Evolutionary conservation across 2,113 vertebrate genomes (phyloP).

Genomic region (Chrysochloris asiatica): DNA sequence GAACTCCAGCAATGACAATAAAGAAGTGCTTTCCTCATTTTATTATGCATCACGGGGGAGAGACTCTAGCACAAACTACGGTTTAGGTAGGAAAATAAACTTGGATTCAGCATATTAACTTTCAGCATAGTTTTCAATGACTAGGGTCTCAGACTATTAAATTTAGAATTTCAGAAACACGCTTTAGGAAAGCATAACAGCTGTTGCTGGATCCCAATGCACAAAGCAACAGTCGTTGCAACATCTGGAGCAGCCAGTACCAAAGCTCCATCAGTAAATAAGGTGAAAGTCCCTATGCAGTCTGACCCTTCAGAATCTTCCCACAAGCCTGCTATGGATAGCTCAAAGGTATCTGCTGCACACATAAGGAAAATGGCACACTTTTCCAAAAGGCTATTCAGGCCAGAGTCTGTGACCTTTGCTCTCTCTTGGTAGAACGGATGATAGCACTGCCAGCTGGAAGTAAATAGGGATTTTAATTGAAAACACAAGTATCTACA

Average conservation of each 20-base stretch:
- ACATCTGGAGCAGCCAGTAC: constrained; percentile 66
- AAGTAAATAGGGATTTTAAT: constrained; percentile 76
- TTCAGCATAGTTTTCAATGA: constrained; percentile 67
- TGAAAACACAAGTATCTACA: constrained; percentile 62
- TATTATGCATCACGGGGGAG: constrained; percentile 19
- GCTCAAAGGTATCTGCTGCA: constrained; percentile 4
- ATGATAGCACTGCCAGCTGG: constrained; percentile 57
- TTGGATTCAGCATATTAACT: constrained; percentile 79
- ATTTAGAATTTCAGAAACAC: constrained; percentile 72
- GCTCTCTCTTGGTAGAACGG: constrained; percentile 12
- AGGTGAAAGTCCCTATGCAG: constrained; percentile 37
- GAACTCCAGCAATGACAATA: not conserved
- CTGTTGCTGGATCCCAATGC: constrained; percentile 59
- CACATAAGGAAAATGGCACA: constrained; percentile 35
- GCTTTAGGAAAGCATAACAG: constrained; percentile 64
- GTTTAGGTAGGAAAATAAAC: constrained; percentile 75
- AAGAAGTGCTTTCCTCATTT: constrained; percentile 22
- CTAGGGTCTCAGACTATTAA: constrained; percentile 77
- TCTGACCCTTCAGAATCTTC: constrained; percentile 40
- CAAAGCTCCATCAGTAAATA: constrained; percentile 62
- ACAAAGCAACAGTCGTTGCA: constrained; percentile 59
- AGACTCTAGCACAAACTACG: constrained; percentile 43
- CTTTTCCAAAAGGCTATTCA: not conserved
- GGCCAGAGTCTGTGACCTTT: constrained; percentile 60
- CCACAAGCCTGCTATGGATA: not conserved